Evolutionary conservation across 2,888 invertebrate genomes (phyloP).

Genomic region (Drosophila flavopinicola): DNA sequence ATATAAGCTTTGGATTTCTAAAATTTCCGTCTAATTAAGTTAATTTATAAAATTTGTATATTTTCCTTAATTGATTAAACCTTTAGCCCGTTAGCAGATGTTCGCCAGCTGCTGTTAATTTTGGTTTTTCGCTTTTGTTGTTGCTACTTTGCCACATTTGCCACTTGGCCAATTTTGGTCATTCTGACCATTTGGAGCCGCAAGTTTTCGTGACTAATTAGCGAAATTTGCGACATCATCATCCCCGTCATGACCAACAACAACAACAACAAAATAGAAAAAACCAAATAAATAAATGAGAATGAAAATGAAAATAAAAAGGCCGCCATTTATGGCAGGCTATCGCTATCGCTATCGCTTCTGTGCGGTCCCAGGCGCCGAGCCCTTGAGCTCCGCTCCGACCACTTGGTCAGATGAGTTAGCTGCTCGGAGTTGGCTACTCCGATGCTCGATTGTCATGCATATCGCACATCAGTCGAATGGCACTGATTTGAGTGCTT

Average conservation of each 20-base stretch:
- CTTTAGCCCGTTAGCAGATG: conserved; percentile 34
- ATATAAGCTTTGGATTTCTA: not conserved
- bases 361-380: conserved; percentile 27
- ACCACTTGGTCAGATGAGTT: conserved; percentile 16
- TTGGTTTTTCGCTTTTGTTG: conserved; percentile 12
- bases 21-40: too few relatives aligned
- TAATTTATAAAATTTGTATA: not conserved
- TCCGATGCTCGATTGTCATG: conserved; percentile 48
- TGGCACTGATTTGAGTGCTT: conserved; percentile 72
- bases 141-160: conserved; percentile 39
- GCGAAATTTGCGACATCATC: conserved; percentile 65
- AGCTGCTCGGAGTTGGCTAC: too few relatives aligned
- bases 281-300: not conserved
- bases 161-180: conserved; percentile 56
- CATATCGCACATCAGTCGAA: conserved; percentile 43
- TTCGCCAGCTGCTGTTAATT: conserved; percentile 30
- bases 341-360: not conserved
- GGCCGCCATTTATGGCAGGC: conserved; percentile 6
- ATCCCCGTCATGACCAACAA: conserved; percentile 18
- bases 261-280: conserved; percentile 20
- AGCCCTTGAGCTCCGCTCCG: conserved; percentile 32
- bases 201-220: conserved; percentile 71
- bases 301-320: not conserved
- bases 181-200: conserved; percentile 64
- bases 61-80: not conserved